A percentile compares a stretch with the other conserved stretches of the same genome.
phyloP scores from a whole-genome alignment of 2,888 invertebrate genomes.

The Bhutanitis thaidina region DNA sequence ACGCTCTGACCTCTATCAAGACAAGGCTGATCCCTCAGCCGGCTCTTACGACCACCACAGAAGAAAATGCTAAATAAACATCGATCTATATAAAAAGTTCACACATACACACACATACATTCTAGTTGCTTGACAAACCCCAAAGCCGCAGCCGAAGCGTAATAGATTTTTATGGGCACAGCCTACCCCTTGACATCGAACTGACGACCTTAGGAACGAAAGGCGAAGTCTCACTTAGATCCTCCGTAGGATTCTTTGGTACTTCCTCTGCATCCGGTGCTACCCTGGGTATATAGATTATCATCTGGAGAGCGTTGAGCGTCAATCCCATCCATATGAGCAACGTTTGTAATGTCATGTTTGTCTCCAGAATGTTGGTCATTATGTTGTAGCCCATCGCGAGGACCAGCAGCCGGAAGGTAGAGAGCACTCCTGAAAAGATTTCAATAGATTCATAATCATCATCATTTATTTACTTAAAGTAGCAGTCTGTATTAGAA shows the following conservation, averaged over 20 bases:
- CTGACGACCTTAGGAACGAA: constrained; percentile 12
- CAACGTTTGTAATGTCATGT: constrained; percentile 15
- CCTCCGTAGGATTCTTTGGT: constrained; percentile 4
- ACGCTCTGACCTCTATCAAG: no score
- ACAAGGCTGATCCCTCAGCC: no score
- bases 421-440: constrained; percentile 16
- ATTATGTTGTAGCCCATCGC: constrained; percentile 13
- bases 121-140: no score
- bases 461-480: no score
- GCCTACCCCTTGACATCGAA: neutral
- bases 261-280: constrained; percentile 17
- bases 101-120: no score
- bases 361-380: constrained; percentile 6
- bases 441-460: neutral
- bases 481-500: no score
- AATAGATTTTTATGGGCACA: neutral
- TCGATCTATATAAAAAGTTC: no score
- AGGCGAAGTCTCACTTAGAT: constrained; percentile 20
- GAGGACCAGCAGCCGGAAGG: constrained; percentile 6
- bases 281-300: constrained; percentile 17
- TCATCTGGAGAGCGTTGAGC: constrained; percentile 18
- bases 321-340: constrained; percentile 6
- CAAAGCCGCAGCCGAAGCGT: constrained; percentile 4
- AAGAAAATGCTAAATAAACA: no score
- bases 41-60: no score